Conservation (phyloP, 2,797 vertebrate genomes). For the Alosa sapidissima region DNA sequence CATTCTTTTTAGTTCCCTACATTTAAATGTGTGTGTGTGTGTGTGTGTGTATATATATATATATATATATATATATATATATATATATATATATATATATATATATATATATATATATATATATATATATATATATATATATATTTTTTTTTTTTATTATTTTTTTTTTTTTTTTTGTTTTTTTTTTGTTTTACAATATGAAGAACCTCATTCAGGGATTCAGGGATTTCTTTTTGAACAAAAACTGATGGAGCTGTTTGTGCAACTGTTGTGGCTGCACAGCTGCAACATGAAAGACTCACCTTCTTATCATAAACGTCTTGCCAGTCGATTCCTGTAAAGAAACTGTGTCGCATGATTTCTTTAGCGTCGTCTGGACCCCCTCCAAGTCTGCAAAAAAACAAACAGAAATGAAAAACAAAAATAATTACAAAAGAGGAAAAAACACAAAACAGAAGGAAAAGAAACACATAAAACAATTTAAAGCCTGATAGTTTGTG, state of each 20-base stretch:
- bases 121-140: no score
- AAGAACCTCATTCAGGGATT: not conserved
- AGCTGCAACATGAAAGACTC: slow-evolving; percentile 39
- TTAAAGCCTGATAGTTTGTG: not conserved
- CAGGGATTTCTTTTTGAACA: not conserved
- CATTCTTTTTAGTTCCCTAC: not conserved
- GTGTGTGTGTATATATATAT: no score
- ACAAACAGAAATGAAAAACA: slow-evolving; percentile 36
- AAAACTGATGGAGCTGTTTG: not conserved
- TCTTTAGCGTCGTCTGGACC: slow-evolving; percentile 97
- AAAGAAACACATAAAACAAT: slow-evolving; percentile 7
- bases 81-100: no score
- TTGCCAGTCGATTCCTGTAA: slow-evolving; percentile 93
- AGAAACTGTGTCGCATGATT: slow-evolving; percentile 98
- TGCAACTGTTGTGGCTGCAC: not conserved
- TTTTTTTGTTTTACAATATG: no score
- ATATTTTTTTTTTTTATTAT: no score
- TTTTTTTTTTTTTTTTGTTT: no score
- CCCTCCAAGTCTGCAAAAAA: slow-evolving; percentile 84
- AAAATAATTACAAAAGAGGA: not conserved
- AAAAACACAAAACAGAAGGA: slow-evolving; percentile 30
- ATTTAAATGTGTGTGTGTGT: no score
- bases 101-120: no score
- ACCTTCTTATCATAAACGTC: slow-evolving; percentile 99
- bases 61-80: no score